These are phyloP conservation scores for Lordiphosa clarofinis DNA, from an alignment of 1,140 invertebrate genomes.

Conservation along the genomic window DNA sequence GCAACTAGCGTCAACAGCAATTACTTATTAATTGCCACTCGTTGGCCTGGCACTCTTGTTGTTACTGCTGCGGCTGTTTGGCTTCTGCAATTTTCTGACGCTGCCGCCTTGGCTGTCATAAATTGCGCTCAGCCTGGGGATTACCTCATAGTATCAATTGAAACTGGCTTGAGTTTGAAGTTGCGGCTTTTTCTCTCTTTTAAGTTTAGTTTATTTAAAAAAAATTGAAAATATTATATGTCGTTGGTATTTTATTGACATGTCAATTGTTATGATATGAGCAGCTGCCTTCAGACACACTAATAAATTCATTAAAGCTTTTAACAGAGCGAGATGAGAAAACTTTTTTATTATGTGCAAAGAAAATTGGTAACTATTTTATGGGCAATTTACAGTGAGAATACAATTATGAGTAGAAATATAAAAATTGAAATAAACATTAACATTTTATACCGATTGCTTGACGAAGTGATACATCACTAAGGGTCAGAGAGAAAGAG, in stretches of 20 bases:
- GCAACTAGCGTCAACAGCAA: constrained; percentile 49
- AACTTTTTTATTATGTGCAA: no score
- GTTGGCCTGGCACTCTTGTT: constrained; percentile 19
- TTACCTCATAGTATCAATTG: constrained; percentile 63
- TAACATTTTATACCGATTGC: no score
- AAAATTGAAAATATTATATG: constrained; percentile 9
- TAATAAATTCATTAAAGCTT: no score
- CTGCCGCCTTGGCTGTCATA: constrained; percentile 54
- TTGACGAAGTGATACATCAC: no score
- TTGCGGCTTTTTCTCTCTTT: constrained; percentile 41
- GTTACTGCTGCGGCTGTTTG: constrained; percentile 33
- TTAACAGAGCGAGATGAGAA: no score
- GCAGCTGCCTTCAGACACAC: neutral
- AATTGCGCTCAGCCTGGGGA: constrained; percentile 45
- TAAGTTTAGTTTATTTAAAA: neutral
- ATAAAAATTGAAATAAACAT: no score
- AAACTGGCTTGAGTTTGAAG: constrained; percentile 38
- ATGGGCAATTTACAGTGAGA: no score
- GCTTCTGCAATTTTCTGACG: constrained; percentile 49
- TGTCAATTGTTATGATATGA: neutral
- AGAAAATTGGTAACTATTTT: no score
- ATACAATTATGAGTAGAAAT: no score
- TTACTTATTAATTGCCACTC: constrained; percentile 69
- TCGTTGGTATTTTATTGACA: constrained; percentile 2
- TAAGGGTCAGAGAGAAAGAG: no score